Evolutionary conservation across 2,113 vertebrate genomes (phyloP).

Genomic region (Ceyx melanurus): DNA sequence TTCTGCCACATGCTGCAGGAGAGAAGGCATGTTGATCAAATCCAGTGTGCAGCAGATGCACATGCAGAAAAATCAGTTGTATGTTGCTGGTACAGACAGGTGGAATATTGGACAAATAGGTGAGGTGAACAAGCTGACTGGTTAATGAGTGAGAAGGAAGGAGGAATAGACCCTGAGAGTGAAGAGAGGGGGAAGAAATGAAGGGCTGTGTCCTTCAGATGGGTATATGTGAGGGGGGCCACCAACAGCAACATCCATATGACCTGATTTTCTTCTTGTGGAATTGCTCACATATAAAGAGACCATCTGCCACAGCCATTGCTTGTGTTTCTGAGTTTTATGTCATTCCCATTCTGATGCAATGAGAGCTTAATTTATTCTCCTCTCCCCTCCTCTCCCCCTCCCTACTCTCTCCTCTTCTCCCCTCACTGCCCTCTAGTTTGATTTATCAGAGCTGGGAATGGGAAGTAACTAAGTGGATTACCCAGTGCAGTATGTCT

Average conservation of each 20-base stretch:
- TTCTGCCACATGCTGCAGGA: not conserved
- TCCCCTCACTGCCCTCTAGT: not conserved
- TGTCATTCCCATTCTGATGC: not conserved
- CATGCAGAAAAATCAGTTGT: not conserved
- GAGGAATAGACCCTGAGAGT: not conserved
- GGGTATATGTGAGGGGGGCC: not conserved
- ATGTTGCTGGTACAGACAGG: not conserved
- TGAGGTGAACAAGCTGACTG: not conserved
- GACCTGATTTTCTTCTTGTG: not conserved
- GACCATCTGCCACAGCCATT: not conserved
- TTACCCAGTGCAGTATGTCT: not conserved
- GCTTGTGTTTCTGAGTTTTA: not conserved
- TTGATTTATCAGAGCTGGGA: not conserved
- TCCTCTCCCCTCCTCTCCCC: not conserved
- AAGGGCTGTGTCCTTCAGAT: not conserved
- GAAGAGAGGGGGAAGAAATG: not conserved
- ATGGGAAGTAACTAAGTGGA: not conserved
- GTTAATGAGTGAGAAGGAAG: not conserved
- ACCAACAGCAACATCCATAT: not conserved
- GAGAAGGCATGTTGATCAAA: not conserved
- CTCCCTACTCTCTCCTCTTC: too few relatives aligned
- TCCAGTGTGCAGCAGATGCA: not conserved
- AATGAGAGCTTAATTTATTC: not conserved
- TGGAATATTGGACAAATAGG: not conserved
- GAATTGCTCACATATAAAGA: not conserved